phyloP scores from a whole-genome alignment of 2,113 vertebrate species.

The Dipodomys spectabilis region DNA sequence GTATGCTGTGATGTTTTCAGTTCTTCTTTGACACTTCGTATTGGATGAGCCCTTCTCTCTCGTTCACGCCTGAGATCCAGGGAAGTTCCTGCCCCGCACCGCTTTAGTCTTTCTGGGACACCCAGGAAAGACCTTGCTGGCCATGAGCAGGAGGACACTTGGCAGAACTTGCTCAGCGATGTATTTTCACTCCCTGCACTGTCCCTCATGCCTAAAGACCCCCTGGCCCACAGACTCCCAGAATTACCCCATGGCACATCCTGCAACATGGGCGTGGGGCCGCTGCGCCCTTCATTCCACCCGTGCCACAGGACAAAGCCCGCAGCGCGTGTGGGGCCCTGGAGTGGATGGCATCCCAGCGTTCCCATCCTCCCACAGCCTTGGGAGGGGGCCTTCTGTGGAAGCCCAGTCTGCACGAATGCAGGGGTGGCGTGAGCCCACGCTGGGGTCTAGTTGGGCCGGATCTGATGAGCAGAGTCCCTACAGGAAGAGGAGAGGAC shows the following conservation, averaged over 20 bases:
- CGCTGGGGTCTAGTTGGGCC: not conserved
- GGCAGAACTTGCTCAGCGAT: not conserved
- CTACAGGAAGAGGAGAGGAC: too few relatives aligned
- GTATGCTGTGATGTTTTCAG: not conserved
- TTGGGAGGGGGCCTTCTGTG: not conserved
- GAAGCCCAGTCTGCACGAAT: not conserved
- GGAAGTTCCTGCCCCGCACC: not conserved
- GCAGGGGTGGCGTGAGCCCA: not conserved
- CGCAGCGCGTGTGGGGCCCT: not conserved
- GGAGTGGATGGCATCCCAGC: not conserved
- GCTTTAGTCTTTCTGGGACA: accelerated
- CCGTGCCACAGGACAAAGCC: not conserved
- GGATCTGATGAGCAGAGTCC: not conserved
- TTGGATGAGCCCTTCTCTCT: not conserved
- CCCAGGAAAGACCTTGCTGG: not conserved
- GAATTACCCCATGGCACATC: too few relatives aligned
- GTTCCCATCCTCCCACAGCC: not conserved
- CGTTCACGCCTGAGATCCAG: not conserved
- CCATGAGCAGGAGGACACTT: accelerated
- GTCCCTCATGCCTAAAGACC: too few relatives aligned
- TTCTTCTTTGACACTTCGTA: not conserved
- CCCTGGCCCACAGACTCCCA: too few relatives aligned
- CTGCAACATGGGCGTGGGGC: too few relatives aligned
- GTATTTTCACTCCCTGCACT: not conserved
- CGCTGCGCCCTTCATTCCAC: not conserved